A percentile compares a stretch with the other conserved stretches of the same genome.
These are phyloP conservation scores for Euglossa dilemma DNA, from an alignment of 1,140 invertebrate species.

Conservation along the genomic window DNA sequence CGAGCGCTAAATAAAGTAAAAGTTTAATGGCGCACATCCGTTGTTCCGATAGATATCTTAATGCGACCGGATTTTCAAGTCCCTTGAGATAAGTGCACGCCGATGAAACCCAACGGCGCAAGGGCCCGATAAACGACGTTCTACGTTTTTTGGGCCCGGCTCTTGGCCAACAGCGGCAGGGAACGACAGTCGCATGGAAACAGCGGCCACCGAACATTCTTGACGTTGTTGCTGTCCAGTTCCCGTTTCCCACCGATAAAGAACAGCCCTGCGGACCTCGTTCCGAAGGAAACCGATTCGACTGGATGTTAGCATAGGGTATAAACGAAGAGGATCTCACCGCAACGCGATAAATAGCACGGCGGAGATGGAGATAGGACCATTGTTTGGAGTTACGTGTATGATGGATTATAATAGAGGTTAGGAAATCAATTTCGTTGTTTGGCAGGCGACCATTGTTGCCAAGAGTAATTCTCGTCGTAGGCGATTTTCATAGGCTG, in stretches of 20 bases:
- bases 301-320: neutral
- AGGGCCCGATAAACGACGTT: constrained; percentile 61
- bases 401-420: no score
- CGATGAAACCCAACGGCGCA: constrained; percentile 65
- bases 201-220: constrained; percentile 28
- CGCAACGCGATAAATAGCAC: neutral
- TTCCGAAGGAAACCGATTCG: neutral
- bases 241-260: neutral
- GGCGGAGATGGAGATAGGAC: neutral
- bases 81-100: constrained; percentile 71
- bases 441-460: no score
- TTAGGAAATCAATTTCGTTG: no score
- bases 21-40: constrained; percentile 82
- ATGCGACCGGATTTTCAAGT: constrained; percentile 83
- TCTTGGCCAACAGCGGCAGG: neutral
- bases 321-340: neutral
- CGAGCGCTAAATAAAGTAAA: constrained; percentile 80
- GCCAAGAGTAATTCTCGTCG: no score
- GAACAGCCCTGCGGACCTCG: neutral
- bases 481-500: no score
- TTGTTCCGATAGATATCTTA: constrained; percentile 83
- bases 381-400: no score
- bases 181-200: constrained; percentile 43
- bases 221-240: constrained; percentile 17
- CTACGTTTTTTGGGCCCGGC: constrained; percentile 55